phyloP scores from a whole-genome alignment of 2,797 vertebrate species.

The Distichodus sexfasciatus region DNA sequence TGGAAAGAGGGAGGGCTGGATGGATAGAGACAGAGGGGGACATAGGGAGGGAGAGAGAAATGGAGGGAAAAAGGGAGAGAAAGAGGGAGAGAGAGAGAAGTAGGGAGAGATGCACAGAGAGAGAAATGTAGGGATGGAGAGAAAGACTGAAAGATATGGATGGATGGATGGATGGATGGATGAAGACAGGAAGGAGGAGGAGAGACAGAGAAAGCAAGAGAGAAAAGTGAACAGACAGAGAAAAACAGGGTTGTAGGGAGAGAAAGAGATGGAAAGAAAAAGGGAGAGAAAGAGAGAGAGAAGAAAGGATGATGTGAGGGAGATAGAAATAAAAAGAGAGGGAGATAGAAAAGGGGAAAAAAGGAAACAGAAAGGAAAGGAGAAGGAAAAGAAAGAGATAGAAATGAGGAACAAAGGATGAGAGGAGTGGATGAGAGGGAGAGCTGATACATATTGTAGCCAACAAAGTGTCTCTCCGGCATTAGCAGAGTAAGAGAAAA shows the following conservation, averaged over 20 bases:
- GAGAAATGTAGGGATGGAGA: not conserved
- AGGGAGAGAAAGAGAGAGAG: not conserved
- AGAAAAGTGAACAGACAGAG: not conserved
- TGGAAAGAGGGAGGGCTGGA: no score
- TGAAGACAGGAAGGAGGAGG: not conserved
- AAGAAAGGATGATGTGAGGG: not conserved
- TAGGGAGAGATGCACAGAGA: not conserved
- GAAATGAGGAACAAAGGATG: not conserved
- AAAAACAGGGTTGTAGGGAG: not conserved
- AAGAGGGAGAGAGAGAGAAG: not conserved
- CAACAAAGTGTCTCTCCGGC: no score
- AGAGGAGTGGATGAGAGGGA: not conserved
- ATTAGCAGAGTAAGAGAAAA: not conserved
- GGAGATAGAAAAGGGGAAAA: not conserved
- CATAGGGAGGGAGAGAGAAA: not conserved
- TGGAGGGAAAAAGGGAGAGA: not conserved
- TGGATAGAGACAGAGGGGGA: no score
- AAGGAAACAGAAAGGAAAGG: not conserved
- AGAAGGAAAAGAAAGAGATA: not conserved
- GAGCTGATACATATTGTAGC: not conserved
- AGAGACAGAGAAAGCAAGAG: not conserved
- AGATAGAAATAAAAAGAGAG: not conserved
- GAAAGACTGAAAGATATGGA: not conserved
- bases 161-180: no score
- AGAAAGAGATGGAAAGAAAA: no score